Conservation (phyloP, 2,113 vertebrate species). For the Sitta europaea region DNA sequence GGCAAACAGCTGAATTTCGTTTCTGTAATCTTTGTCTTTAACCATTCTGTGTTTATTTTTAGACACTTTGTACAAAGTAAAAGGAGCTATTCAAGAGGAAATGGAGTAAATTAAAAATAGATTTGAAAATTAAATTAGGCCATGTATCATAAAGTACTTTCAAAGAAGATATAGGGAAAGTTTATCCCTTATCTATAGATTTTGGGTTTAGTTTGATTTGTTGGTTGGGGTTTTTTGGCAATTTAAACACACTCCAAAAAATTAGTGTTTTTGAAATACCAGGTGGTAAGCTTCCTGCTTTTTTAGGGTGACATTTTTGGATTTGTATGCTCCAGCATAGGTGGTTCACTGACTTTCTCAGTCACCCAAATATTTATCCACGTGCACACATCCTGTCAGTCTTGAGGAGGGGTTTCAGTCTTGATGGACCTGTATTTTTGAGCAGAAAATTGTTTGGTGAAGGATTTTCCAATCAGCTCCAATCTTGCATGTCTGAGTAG, state of each 20-base stretch:
- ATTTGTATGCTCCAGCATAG: not conserved
- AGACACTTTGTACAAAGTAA: not conserved
- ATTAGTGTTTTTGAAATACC: not conserved
- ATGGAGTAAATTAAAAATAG: not conserved
- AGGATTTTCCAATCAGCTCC: not conserved
- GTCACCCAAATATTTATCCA: not conserved
- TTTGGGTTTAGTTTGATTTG: not conserved
- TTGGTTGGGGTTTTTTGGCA: not conserved
- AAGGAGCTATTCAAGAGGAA: not conserved
- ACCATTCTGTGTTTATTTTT: not conserved
- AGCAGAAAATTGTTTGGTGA: slow-evolving; percentile 1
- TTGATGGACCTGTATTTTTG: not conserved
- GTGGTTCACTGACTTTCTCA: not conserved
- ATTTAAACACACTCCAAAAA: not conserved
- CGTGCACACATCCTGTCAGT: not conserved
- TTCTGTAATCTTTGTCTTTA: not conserved
- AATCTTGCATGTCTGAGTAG: not conserved
- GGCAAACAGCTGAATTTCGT: not conserved
- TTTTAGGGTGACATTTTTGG: not conserved
- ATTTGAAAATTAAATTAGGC: not conserved
- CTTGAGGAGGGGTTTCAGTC: not conserved
- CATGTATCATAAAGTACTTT: not conserved
- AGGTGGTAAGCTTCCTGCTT: not conserved
- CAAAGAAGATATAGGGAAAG: not conserved
- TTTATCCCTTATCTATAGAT: not conserved